phyloP scores from a whole-genome alignment of 1,140 invertebrate species.

The Tetraneura akinire region DNA sequence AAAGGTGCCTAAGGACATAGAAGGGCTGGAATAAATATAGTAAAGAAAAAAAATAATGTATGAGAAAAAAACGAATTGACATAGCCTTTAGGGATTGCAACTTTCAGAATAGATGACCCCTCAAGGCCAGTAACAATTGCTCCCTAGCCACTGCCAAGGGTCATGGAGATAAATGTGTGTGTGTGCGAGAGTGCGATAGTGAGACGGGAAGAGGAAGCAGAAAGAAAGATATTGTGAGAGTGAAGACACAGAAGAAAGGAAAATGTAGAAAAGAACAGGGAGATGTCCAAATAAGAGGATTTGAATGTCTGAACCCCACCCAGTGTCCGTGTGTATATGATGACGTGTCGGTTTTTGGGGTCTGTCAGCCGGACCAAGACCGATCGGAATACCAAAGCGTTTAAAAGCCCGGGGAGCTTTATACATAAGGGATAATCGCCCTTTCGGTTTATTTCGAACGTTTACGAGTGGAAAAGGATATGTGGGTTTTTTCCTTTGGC shows the following conservation, averaged over 20 bases:
- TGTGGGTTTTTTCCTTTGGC: conserved; percentile 24
- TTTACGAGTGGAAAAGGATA: conserved; percentile 51
- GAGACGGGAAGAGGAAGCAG: background rate
- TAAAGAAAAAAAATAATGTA: conserved; percentile 28
- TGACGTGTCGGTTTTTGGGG: conserved; percentile 51
- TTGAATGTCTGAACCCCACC: conserved; percentile 47
- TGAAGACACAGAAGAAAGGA: conserved; percentile 40
- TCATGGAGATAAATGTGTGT: conserved; percentile 20
- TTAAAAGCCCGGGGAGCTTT: conserved; percentile 51
- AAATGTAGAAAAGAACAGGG: conserved; percentile 49
- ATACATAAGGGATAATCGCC: conserved; percentile 49
- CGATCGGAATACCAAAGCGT: conserved; percentile 51
- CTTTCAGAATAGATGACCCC: conserved; percentile 51
- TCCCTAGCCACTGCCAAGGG: conserved; percentile 48
- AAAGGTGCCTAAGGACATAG: conserved; percentile 40
- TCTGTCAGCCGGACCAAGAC: conserved; percentile 48
- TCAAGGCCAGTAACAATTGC: conserved; percentile 51
- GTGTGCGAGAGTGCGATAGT: background rate
- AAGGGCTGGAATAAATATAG: background rate
- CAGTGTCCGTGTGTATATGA: conserved; percentile 44
- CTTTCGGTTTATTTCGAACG: conserved; percentile 50
- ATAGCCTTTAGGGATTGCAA: conserved; percentile 51
- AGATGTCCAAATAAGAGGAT: conserved; percentile 50
- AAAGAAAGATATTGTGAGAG: background rate
- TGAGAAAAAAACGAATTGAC: conserved; percentile 49